These are phyloP conservation scores for Syndactyla subalaris DNA, from an alignment of 2,797 vertebrate species.

Conservation along the genomic window DNA sequence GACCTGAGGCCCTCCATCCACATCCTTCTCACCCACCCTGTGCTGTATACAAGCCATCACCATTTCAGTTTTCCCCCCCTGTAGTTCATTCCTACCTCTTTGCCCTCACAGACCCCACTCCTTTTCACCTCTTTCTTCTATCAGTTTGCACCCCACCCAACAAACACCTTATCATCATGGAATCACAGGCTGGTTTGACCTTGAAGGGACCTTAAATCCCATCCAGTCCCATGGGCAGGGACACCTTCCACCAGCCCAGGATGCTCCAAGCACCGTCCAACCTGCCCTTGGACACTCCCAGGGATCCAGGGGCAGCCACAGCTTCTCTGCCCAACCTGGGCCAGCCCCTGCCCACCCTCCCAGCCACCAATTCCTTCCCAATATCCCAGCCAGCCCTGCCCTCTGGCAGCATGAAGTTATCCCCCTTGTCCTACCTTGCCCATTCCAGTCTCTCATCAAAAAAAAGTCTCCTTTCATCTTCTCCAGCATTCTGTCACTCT, in stretches of 20 bases:
- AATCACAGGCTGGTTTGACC: neutral
- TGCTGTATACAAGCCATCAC: neutral
- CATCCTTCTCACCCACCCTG: neutral
- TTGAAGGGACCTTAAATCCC: neutral
- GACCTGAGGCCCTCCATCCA: neutral
- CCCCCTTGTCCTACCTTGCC: neutral
- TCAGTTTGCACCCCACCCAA: neutral
- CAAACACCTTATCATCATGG: neutral
- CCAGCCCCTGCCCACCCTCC: fast-evolving
- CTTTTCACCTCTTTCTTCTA: neutral
- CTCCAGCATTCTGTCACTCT: neutral
- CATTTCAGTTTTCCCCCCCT: neutral
- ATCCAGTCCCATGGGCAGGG: too few relatives aligned
- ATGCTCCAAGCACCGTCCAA: fast-evolving
- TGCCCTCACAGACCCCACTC: neutral
- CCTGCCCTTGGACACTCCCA: neutral
- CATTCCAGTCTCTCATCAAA: neutral
- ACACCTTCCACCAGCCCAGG: neutral
- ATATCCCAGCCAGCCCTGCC: too few relatives aligned
- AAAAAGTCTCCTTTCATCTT: neutral
- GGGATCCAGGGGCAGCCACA: neutral
- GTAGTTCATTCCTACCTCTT: neutral
- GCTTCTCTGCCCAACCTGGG: neutral
- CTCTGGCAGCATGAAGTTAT: neutral
- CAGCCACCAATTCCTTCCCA: neutral